phyloP scores from a whole-genome alignment of 2,797 vertebrate genomes.

The Tokudaia muenninki region DNA sequence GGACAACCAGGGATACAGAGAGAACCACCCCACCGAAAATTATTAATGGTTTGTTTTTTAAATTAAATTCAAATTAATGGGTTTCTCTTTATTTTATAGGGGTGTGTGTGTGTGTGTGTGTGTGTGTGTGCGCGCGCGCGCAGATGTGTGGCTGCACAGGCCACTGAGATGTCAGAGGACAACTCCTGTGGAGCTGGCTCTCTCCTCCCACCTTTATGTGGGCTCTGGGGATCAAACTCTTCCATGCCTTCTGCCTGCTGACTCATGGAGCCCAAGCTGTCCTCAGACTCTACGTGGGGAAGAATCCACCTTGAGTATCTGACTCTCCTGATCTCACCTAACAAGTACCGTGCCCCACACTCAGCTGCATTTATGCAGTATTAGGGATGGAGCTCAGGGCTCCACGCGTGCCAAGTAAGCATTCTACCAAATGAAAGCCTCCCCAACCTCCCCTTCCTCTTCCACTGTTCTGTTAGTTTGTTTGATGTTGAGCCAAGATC shows the following conservation, averaged over 20 bases:
- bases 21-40: neutral
- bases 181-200: neutral
- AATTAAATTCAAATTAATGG: neutral
- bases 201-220: neutral
- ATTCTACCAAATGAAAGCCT: neutral
- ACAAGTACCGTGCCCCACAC: neutral
- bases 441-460: neutral
- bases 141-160: neutral
- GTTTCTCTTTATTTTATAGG: neutral
- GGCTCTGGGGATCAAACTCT: neutral
- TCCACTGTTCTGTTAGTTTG: neutral
- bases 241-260: neutral
- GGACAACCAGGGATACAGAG: neutral
- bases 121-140: neutral
- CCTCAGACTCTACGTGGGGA: neutral
- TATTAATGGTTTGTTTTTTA: neutral
- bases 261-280: neutral
- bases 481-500: neutral
- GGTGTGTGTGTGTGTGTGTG: neutral
- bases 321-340: neutral
- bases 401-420: neutral
- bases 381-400: neutral
- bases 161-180: neutral
- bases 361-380: neutral
- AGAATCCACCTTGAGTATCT: neutral